Conservation (phyloP, 2,113 vertebrate species). For the Alethe castanea region DNA sequence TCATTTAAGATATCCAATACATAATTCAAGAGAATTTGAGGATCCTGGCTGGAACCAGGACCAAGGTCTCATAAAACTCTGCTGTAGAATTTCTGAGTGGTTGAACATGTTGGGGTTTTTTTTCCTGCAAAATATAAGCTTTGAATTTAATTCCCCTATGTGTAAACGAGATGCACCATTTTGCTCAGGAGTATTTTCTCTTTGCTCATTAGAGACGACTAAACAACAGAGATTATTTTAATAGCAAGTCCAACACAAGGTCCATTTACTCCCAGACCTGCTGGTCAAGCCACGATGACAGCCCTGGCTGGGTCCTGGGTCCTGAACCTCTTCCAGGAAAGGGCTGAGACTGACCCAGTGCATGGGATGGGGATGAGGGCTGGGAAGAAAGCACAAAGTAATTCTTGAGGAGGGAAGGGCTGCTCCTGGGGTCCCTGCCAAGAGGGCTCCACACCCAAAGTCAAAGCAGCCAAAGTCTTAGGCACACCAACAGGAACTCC, state of each 20-base stretch:
- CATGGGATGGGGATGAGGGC: neutral
- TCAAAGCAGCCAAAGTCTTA: accelerated
- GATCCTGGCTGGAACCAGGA: neutral
- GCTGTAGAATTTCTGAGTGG: neutral
- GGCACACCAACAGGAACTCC: accelerated
- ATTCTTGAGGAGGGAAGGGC: neutral
- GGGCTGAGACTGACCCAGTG: neutral
- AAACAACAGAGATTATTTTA: neutral
- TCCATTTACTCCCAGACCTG: neutral
- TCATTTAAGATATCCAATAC: neutral
- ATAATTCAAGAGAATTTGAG: conserved; percentile 16
- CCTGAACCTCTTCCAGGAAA: neutral
- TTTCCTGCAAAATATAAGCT: neutral
- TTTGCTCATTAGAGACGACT: neutral
- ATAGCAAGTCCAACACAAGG: neutral
- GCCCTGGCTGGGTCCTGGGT: neutral
- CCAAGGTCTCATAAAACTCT: neutral
- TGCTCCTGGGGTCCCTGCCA: neutral
- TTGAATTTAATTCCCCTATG: neutral
- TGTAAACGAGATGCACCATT: neutral
- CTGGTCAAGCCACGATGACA: neutral
- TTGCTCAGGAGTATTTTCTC: neutral
- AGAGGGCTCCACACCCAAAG: neutral
- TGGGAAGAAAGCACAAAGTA: neutral
- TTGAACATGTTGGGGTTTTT: accelerated